Evolutionary conservation across 2,113 vertebrate species (phyloP).

Genomic region (Dinomys branickii): DNA sequence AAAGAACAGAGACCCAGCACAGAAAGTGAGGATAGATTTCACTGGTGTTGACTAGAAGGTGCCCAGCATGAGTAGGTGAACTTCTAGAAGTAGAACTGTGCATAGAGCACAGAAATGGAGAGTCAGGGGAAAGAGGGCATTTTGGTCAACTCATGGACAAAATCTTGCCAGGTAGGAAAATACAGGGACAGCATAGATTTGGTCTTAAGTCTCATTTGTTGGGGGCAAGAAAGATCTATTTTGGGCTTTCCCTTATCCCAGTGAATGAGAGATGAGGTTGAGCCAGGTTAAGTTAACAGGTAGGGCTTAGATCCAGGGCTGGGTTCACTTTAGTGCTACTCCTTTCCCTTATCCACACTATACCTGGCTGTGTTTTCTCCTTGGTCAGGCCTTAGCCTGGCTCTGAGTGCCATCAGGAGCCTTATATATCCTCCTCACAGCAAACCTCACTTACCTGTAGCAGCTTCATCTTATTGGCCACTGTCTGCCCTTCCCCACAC

Average conservation of each 20-base stretch:
- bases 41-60: background rate
- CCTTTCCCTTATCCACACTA: background rate
- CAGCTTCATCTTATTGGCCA: background rate
- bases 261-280: background rate
- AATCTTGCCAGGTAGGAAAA: background rate
- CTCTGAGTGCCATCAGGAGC: background rate
- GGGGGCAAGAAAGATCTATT: background rate
- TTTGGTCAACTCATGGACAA: background rate
- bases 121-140: background rate
- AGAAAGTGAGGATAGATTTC: background rate
- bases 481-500: background rate
- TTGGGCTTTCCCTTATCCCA: background rate
- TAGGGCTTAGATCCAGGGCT: background rate
- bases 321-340: fast-evolving
- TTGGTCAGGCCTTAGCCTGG: background rate
- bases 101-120: background rate
- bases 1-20: background rate
- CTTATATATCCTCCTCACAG: background rate
- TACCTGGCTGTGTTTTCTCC: background rate
- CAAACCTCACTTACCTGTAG: background rate
- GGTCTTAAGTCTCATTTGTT: slow-evolving; percentile 67
- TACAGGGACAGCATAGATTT: slow-evolving; percentile 65
- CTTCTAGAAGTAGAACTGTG: background rate
- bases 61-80: background rate
- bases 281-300: background rate